phyloP scores from a whole-genome alignment of 2,888 invertebrate genomes.

The Drosophila kokeensis region DNA sequence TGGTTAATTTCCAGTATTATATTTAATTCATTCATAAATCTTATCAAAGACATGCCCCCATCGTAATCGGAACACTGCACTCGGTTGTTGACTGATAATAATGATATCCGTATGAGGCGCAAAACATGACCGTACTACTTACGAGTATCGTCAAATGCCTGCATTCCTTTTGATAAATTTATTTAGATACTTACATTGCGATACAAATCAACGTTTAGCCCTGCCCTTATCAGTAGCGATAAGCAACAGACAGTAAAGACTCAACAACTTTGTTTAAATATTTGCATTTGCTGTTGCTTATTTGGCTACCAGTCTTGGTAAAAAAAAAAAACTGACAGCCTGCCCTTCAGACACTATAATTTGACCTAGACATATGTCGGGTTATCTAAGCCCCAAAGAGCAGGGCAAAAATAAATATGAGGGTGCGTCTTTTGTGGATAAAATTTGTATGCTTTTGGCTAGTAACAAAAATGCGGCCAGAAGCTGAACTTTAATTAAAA shows the following conservation, averaged over 20 bases:
- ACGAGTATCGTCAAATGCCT: conserved; percentile 39
- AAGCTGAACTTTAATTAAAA: conserved; percentile 50
- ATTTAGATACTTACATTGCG: conserved; percentile 31
- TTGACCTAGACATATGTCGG: conserved; percentile 50
- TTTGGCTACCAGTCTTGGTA: conserved; percentile 39
- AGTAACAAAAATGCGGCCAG: conserved; percentile 6
- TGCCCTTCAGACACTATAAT: conserved; percentile 44
- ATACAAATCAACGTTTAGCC: conserved; percentile 38
- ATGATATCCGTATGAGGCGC: conserved; percentile 17
- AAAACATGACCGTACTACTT: conserved; percentile 53
- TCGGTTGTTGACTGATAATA: conserved; percentile 36
- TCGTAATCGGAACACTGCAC: conserved; percentile 6
- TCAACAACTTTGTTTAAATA: conserved; percentile 51
- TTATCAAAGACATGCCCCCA: conserved; percentile 16
- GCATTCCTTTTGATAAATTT: conserved; percentile 38
- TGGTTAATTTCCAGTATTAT: conserved; percentile 40
- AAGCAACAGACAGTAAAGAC: conserved; percentile 32
- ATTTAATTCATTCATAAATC: conserved; percentile 15
- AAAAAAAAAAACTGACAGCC: conserved; percentile 4
- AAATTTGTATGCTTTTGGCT: neutral
- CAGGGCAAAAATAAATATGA: conserved; percentile 7
- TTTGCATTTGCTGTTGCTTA: conserved; percentile 38
- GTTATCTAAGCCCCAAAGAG: conserved; percentile 16
- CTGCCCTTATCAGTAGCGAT: conserved; percentile 55
- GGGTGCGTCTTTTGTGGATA: conserved; percentile 15